phyloP scores from a whole-genome alignment of 1,140 invertebrate species.

The Pseudachorutes palmiensis region DNA sequence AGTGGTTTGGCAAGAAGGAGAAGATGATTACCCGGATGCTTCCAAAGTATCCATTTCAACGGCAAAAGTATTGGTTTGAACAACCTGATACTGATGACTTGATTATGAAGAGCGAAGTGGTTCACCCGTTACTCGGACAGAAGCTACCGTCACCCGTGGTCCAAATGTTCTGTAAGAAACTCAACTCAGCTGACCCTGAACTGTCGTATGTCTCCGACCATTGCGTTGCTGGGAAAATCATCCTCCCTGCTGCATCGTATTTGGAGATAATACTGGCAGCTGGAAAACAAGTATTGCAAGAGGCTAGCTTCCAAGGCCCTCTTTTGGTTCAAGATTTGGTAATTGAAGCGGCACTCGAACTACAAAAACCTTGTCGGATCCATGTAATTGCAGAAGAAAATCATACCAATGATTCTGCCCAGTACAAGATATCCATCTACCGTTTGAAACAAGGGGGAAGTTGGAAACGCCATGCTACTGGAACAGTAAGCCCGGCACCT shows the following conservation, averaged over 20 bases:
- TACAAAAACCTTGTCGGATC: background rate
- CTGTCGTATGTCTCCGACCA: slow-evolving; percentile 14
- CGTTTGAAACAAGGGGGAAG: background rate
- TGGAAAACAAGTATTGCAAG: background rate
- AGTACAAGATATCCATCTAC: background rate
- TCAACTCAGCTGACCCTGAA: background rate
- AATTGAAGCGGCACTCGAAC: background rate
- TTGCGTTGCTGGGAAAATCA: slow-evolving; percentile 7
- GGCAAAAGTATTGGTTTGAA: slow-evolving; percentile 21
- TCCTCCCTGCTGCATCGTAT: slow-evolving; percentile 17
- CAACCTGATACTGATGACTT: background rate
- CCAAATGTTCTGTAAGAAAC: background rate
- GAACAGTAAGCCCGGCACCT: background rate
- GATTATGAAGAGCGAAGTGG: background rate
- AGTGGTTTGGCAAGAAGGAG: background rate
- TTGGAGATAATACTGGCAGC: slow-evolving; percentile 17
- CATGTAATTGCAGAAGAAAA: background rate
- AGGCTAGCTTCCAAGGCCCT: background rate
- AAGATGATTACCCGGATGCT: background rate
- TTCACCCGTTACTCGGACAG: background rate
- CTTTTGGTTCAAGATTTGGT: background rate
- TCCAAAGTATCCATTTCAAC: slow-evolving; percentile 26
- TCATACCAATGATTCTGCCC: background rate
- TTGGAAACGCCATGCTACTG: background rate
- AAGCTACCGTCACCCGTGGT: background rate